Evolutionary conservation across 2,113 vertebrate species (phyloP), one percentile per base, ranked within the genome.

Genomic region (Trogon surrucura): DNA sequence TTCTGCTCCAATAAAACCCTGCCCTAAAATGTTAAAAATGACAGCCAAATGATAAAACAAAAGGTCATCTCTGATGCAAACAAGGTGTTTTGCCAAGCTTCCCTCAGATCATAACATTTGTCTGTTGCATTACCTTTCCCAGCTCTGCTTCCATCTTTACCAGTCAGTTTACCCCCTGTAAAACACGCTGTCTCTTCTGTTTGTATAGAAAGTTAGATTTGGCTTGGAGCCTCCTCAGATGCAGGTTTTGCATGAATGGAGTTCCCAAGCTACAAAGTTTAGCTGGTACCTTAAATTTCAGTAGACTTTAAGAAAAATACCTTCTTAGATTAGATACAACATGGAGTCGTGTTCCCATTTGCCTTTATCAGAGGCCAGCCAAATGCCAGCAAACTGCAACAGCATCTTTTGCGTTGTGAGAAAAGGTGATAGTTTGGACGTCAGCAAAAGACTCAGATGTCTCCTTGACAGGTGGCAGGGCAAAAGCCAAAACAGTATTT

Each of bases 251-350:
- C 17, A 53, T 25, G 80, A 91, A 77, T 53, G 21, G 58, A 91
- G 74, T 93, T 97, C 79, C 75, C 90, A 90, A 80, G 90, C 67
- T 94, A 88, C 79, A 36, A 72, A 90, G 53, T 91, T 94, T 77
- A 80, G 7, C 54, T 57, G 21, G 8, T 61, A 47, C 71, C 60
- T 65, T 85, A 53, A 30, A 73, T 85, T 88, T 70, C 74, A 72
- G 23, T 8, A 29, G 14, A 53, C 23, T 75, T 82, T 80, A 61
- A 61, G 34, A 72, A 85, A 80, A 94, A 58, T 38, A 71, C 2
- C 32, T 71, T 16, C 18, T 78, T 51, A 19, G 60, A 47, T 47
- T 47, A 83, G 38, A 21, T 54, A 22, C 8, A 36, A 7, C 1
- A 0, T 17, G 19, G 36, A 70, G 14, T 41, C 19, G 6, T 10